Conservation (phyloP, 2,888 invertebrate species). For the Entomobrya proxima region DNA sequence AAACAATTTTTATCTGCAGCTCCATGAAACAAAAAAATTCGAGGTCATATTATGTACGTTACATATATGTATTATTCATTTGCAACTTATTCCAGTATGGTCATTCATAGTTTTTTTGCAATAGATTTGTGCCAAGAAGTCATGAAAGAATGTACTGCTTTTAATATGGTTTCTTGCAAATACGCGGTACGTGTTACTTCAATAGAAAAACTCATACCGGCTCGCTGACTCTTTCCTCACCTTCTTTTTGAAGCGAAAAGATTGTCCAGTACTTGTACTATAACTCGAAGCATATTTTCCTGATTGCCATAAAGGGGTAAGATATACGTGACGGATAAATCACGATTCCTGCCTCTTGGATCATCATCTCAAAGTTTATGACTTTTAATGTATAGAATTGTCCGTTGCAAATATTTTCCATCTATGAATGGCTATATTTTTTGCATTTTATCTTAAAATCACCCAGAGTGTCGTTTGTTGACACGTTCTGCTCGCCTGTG, state of each 20-base stretch:
- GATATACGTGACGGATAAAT: constrained; percentile 42
- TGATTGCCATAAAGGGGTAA: neutral
- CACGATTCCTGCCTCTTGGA: constrained; percentile 42
- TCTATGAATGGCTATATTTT: neutral
- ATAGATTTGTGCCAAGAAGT: too few relatives aligned
- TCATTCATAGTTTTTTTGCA: too few relatives aligned
- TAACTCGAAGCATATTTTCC: neutral
- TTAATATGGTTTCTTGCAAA: too few relatives aligned
- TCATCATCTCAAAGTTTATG: neutral
- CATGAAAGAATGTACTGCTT: too few relatives aligned
- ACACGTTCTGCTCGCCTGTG: too few relatives aligned
- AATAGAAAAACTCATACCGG: too few relatives aligned
- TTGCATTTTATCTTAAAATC: neutral
- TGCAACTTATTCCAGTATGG: too few relatives aligned
- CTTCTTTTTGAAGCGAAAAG: neutral
- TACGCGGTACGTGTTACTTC: too few relatives aligned
- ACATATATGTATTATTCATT: too few relatives aligned
- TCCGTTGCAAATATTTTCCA: neutral
- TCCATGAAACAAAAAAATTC: too few relatives aligned
- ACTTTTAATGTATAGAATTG: neutral
- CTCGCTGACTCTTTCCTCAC: neutral
- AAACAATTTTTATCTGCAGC: too few relatives aligned
- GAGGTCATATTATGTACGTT: too few relatives aligned
- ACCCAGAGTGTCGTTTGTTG: neutral
- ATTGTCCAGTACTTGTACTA: neutral